Conservation (phyloP, 2,113 vertebrate genomes). For the Geococcyx californianus region DNA sequence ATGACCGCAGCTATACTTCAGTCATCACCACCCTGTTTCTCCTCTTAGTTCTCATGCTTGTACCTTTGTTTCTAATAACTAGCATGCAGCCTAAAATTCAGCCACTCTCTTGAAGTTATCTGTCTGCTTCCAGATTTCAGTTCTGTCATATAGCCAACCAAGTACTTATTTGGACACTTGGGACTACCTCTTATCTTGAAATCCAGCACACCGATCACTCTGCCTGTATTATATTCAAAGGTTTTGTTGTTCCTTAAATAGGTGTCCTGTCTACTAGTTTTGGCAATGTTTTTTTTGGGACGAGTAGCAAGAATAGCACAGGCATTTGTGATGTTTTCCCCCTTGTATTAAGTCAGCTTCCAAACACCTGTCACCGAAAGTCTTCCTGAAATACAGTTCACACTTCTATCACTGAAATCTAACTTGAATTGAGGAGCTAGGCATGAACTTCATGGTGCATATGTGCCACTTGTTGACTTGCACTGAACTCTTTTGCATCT, state of each 20-base stretch:
- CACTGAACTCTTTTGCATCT: background rate
- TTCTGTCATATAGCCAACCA: background rate
- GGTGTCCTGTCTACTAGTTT: background rate
- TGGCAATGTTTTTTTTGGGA: background rate
- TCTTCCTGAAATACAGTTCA: background rate
- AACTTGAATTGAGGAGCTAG: background rate
- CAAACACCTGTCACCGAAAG: background rate
- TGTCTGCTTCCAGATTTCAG: background rate
- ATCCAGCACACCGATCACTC: background rate
- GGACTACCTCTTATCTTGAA: background rate
- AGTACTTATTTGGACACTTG: background rate
- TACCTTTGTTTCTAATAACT: background rate
- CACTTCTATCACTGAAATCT: background rate
- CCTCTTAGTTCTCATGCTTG: background rate
- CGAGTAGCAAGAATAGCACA: background rate
- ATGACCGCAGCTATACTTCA: background rate
- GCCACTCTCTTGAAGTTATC: background rate
- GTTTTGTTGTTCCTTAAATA: background rate
- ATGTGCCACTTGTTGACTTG: background rate
- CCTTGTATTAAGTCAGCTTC: background rate
- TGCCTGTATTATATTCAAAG: background rate
- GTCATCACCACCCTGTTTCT: background rate
- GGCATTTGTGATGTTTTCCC: background rate
- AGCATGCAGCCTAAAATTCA: background rate
- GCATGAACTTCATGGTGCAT: fast-evolving